Base-by-base conservation (phyloP, 2,888 invertebrate species). In the Crocallis elinguaria region DNA sequence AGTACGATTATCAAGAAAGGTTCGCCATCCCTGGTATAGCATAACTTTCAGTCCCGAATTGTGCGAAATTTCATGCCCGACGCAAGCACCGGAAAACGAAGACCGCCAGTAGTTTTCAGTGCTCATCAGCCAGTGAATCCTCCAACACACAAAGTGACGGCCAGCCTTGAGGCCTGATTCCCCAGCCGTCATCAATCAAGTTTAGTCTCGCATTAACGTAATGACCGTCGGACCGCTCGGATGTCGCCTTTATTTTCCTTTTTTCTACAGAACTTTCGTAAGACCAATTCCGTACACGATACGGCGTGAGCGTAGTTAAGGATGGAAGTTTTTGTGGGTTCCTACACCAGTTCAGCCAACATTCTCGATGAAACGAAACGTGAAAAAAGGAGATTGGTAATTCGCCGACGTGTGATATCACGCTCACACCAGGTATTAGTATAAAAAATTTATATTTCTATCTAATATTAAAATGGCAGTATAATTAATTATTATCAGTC, bases 141-240 rank as follows among this genome's bases (percentile, higher is more conserved):
- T 11, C 11, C 33, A 5, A 44, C 45, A 45, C 32, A 33, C 32
- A 44, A 32, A 58, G 49, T 38, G 50, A 54, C 52, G 54, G 42
- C 49, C 50, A 57, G 29, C 57, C 52, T 57, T 30, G 51, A 33
- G 42, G 49, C 45, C 52, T 39, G 58, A 50, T 53, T 50, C 51
- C 45, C 48, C 35, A 43, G 33, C 29, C 66, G 79, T 84, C 88
- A 90, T 90, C 88, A 86, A 90, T 90, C 90, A 90, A 87, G 88
- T 90, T 90, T 90, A 90, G 86, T 88, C 88, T 84, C 88, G 85
- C 90, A 89, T 90, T 89, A 89, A 84, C 86, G 90, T 89, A 90
- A 90, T 88, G 90, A 89, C 88, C 85, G 84, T 73, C 85, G 84
- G 80, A 80, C 76, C 75, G 75, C 75, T 79, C 84, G 86, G 86